These are phyloP conservation scores for Rambutsinella grinnellia DNA, from an alignment of 2,888 invertebrate species.

Conservation along the genomic window DNA sequence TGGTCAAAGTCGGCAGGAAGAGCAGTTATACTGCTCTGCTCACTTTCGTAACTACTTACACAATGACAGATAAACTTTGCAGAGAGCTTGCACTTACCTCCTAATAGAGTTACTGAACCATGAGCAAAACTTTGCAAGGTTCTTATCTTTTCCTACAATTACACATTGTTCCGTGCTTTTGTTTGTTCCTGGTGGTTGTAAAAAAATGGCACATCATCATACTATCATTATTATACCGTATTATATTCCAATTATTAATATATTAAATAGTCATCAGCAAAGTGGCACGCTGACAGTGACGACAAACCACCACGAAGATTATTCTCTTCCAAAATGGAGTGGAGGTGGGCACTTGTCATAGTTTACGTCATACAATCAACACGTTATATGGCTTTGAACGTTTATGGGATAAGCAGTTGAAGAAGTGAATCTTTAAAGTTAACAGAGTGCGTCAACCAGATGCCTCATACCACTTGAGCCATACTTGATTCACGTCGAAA, in stretches of 20 bases:
- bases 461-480: too few relatives aligned
- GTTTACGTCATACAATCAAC: constrained; percentile 10
- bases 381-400: constrained; percentile 31
- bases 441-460: too few relatives aligned
- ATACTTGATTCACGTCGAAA: too few relatives aligned
- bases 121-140: constrained; percentile 34
- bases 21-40: constrained; percentile 43
- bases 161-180: constrained; percentile 13
- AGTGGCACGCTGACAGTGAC: background rate
- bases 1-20: constrained; percentile 12
- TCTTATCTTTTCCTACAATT: constrained; percentile 16
- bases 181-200: constrained; percentile 36
- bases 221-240: constrained; percentile 15
- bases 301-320: constrained; percentile 22
- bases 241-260: constrained; percentile 6
- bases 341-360: constrained; percentile 44
- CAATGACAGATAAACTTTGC: constrained; percentile 42
- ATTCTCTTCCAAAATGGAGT: constrained; percentile 26
- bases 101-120: constrained; percentile 40
- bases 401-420: background rate
- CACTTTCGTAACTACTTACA: constrained; percentile 50
- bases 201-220: constrained; percentile 41
- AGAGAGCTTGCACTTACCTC: constrained; percentile 36
- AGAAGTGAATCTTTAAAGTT: too few relatives aligned
- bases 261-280: background rate